Conservation (phyloP, 1,140 invertebrate species). For the Heliconius congener region DNA sequence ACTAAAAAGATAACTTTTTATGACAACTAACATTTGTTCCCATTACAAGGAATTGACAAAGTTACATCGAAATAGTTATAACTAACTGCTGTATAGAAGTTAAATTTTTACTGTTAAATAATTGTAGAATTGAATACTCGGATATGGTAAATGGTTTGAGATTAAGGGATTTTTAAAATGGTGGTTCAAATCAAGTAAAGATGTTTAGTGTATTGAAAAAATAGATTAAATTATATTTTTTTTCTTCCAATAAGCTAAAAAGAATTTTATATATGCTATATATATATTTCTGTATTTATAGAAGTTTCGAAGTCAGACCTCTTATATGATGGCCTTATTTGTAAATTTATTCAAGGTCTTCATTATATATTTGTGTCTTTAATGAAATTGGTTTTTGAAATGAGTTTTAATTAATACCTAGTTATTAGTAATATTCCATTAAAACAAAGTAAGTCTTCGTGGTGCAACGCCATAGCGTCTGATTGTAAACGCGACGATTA, state of each 20-base stretch:
- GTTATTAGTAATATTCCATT: not conserved
- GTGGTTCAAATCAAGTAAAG: not conserved
- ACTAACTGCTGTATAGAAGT: slow-evolving; percentile 26
- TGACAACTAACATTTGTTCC: slow-evolving; percentile 19
- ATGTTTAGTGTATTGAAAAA: not conserved
- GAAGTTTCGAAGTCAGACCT: not conserved
- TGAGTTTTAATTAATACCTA: not conserved
- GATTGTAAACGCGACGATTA: too few relatives aligned
- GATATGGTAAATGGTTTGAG: slow-evolving; percentile 16
- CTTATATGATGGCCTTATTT: not conserved
- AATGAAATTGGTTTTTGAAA: not conserved
- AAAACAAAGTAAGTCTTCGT: too few relatives aligned
- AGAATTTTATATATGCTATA: not conserved
- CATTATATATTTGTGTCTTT: slow-evolving; percentile 9
- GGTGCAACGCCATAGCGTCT: too few relatives aligned
- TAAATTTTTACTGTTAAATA: slow-evolving; percentile 28
- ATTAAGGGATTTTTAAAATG: not conserved
- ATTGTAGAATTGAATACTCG: slow-evolving; percentile 23
- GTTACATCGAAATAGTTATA: slow-evolving; percentile 38
- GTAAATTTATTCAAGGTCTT: slow-evolving; percentile 5
- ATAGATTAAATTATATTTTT: not conserved
- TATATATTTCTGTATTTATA: not conserved
- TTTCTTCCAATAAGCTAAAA: not conserved
- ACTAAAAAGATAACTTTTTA: not conserved
- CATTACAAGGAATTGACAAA: slow-evolving; percentile 28